phyloP scores from a whole-genome alignment of 2,888 invertebrate species.

The Coleophora flavipennella region DNA sequence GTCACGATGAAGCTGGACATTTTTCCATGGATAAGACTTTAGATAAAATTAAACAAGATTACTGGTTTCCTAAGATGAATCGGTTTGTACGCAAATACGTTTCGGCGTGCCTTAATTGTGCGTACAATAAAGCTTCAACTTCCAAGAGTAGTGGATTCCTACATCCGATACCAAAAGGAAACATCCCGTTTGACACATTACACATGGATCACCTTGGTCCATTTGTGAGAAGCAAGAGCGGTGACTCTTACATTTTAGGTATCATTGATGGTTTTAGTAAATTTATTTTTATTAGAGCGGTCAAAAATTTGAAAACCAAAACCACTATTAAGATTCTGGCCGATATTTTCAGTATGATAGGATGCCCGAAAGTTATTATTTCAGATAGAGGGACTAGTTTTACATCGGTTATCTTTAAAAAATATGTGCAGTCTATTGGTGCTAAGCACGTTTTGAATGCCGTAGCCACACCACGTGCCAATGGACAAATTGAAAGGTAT shows the following conservation, averaged over 20 bases:
- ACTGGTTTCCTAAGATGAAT: constrained; percentile 16
- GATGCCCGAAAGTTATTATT: constrained; percentile 7
- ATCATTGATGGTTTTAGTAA: constrained; percentile 16
- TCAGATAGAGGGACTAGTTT: constrained; percentile 5
- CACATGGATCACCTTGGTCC: constrained; percentile 16
- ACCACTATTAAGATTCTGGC: constrained; percentile 1
- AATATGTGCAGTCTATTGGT: constrained; percentile 7
- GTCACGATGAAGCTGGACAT: constrained; percentile 16
- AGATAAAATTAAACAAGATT: constrained; percentile 7
- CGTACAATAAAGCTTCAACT: constrained; percentile 7
- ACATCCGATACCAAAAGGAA: constrained; percentile 9
- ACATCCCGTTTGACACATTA: constrained; percentile 9
- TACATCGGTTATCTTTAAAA: constrained; percentile 10
- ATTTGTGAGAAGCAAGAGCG: constrained; percentile 12
- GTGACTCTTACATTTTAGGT: constrained; percentile 2
- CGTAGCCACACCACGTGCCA: constrained; percentile 4
- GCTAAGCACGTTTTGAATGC: constrained; percentile 12
- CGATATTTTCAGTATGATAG: constrained; percentile 11
- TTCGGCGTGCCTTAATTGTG: constrained; percentile 11
- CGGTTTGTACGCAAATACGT: constrained; percentile 15
- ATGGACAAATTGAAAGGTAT: constrained; percentile 6
- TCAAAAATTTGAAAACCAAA: constrained; percentile 5
- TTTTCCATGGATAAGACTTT: constrained; percentile 15
- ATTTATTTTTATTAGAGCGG: constrained; percentile 13
- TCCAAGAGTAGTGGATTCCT: constrained; percentile 7